Conservation (phyloP, 1,140 invertebrate genomes). For the Metopolophium dirhodum region DNA sequence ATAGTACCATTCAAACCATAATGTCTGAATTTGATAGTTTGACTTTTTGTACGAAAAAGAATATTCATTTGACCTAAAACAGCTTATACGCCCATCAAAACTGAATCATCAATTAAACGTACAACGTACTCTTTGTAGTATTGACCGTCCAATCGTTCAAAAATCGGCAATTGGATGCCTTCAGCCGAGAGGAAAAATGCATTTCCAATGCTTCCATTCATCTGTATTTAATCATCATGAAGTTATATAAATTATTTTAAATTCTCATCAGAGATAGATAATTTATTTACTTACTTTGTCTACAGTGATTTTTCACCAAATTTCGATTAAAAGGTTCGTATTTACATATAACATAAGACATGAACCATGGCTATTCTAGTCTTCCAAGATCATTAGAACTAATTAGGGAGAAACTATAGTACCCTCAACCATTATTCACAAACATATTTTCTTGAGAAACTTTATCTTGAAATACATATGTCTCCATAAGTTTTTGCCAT, state of each 20-base stretch:
- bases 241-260: background rate
- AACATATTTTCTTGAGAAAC: background rate
- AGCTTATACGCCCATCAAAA: conserved; percentile 25
- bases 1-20: background rate
- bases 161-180: no score
- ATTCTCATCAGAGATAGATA: background rate
- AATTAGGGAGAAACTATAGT: conserved; percentile 22
- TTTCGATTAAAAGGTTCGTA: conserved; percentile 54
- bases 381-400: background rate
- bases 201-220: background rate
- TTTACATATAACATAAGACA: conserved; percentile 44
- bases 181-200: no score
- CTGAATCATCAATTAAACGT: conserved; percentile 29
- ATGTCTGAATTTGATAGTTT: conserved; percentile 36
- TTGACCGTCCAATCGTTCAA: conserved; percentile 33
- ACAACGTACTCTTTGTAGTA: background rate
- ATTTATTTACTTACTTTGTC: conserved; percentile 35
- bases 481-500: background rate
- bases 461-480: conserved; percentile 32
- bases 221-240: background rate
- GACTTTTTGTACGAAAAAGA: no score
- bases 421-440: background rate
- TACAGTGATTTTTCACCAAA: conserved; percentile 45
- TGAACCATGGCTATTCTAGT: conserved; percentile 26
- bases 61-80: no score